A percentile compares a stretch with the other conserved stretches of the same genome.
phyloP scores from a whole-genome alignment of 2,113 vertebrate species.

The Atractosteus spatula region DNA sequence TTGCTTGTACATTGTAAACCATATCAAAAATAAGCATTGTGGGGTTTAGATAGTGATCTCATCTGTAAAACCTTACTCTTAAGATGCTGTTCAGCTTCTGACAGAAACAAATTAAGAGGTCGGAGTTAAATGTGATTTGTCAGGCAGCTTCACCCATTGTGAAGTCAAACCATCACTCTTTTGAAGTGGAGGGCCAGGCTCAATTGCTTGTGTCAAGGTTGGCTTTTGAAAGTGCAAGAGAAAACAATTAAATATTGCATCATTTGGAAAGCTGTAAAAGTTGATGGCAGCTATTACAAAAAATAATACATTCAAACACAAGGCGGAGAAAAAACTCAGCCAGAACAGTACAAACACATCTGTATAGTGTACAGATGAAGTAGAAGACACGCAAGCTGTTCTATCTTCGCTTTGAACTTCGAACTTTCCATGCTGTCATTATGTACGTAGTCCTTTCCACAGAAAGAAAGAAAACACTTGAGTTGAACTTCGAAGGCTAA shows the following conservation, averaged over 20 bases:
- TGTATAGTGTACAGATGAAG: slow-evolving; percentile 12
- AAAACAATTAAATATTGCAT: slow-evolving; percentile 4
- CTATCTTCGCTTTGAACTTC: neutral
- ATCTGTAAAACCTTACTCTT: too few relatives aligned
- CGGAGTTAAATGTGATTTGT: too few relatives aligned
- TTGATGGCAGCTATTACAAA: slow-evolving; percentile 22
- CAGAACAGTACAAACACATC: neutral
- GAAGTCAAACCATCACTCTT: too few relatives aligned
- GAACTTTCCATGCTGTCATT: neutral
- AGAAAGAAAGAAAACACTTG: slow-evolving; percentile 1
- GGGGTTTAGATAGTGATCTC: too few relatives aligned
- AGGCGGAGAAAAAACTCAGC: neutral
- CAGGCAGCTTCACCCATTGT: too few relatives aligned
- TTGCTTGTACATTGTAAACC: too few relatives aligned
- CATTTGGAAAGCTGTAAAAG: slow-evolving; percentile 2
- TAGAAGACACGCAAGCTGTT: slow-evolving; percentile 7
- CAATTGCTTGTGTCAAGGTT: neutral
- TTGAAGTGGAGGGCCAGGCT: neutral
- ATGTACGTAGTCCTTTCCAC: slow-evolving; percentile 17
- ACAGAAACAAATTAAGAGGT: too few relatives aligned
- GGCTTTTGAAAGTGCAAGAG: neutral
- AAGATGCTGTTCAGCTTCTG: too few relatives aligned
- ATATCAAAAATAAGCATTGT: too few relatives aligned
- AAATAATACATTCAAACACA: slow-evolving; percentile 7
- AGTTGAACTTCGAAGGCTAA: slow-evolving; percentile 2